Evolutionary conservation across 2,888 invertebrate species (phyloP), one percentile per base, ranked within the genome.

Genomic region (Morinoia aosen): DNA sequence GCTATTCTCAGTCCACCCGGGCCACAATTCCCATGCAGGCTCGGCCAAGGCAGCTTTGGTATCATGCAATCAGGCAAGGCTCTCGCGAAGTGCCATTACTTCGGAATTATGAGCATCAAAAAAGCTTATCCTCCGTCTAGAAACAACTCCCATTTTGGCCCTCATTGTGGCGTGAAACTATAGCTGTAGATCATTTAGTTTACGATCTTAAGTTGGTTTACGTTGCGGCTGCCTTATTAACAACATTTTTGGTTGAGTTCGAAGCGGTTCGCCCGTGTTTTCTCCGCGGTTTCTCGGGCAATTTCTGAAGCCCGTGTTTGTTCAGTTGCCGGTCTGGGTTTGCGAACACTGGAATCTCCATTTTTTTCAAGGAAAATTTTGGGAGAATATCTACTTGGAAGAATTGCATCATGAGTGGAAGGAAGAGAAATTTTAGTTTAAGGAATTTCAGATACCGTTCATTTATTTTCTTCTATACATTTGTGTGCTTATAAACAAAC

Each of bases 21-120:
- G 19, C 33, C 76, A 76, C 76, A 76, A 76, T 76, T 76, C 76
- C 76, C 33, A 76, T 76, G 76, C 76, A 76, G 76, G 25, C 76
- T 3, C 57, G 10, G 58, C 57, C 57, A 12, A 16, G 93, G 93
- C n/a, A 93, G 93, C 93, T 90, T 90, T 48, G 40, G 90, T 90
- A 40, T 40, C 93, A 93, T 93, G 93, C 93, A 93, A 93, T 93
- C 93, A 93, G 93, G 93, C 93, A 33, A 57, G 93, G n/a, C 57
- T 57, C 93, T 93, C 57, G 56, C 48, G 12, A 93, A n/a, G 93
- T 19, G 11, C 93, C 25, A 93, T 93, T 93, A 57, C 57, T 33
- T 93, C 25, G 57, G 93, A 90, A 90, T 90, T 90, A 90, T 48
- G 90, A 90, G 90, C 40, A 48, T 90, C 39, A 39, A 90, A 90